Base-by-base conservation (phyloP, 1,140 invertebrate species). In the Pseudomyrmex concolor region DNA sequence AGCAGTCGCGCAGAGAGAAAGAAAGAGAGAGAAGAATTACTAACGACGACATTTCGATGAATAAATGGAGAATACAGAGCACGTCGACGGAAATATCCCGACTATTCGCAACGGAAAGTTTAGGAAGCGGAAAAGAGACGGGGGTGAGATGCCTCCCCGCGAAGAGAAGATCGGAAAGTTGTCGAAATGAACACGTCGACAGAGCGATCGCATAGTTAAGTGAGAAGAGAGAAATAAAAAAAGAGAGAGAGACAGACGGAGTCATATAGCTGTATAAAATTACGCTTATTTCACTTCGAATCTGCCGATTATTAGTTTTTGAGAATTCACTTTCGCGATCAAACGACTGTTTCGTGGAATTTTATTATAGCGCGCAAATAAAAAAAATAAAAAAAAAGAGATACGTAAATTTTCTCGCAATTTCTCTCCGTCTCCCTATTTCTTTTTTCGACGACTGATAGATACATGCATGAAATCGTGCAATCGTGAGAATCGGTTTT, bases 401-500 rank as follows among this genome's bases (percentile, higher is more conserved):
- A 25, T 25, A 25, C 25, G 34, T 1, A 34, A 34, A 34, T 7
- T 34, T 7, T 34, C 34, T 34, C 34, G 19, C 3, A 22, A 60
- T 60, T 4, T 19, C 19, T 62, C 17, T 9, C 50, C 19, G 43
- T 9, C 9, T 50, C 66, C 15, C 22, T n/a, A n/a, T 60, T 55
- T 25, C 66, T 50, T 80, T 54, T 55, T 25, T 48, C 66, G 66
- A 25, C 22, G 19, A 60, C 22, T 59, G 8, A 59, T 48, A 59
- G 22, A 60, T 59, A 50, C 76, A 78, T 78, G 76, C 76, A 78
- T 78, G 76, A 34, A 34, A 71, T 25, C 66, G 76, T 80, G 76
- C 76, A 80, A 71, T 80, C 66, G 66, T 70, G 45, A 80, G 76
- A 80, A 80, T 80, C 76, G 76, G 66, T 70, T 80, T 80, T 80